phyloP scores from a whole-genome alignment of 2,888 invertebrate genomes.

The Theretra japonica region DNA sequence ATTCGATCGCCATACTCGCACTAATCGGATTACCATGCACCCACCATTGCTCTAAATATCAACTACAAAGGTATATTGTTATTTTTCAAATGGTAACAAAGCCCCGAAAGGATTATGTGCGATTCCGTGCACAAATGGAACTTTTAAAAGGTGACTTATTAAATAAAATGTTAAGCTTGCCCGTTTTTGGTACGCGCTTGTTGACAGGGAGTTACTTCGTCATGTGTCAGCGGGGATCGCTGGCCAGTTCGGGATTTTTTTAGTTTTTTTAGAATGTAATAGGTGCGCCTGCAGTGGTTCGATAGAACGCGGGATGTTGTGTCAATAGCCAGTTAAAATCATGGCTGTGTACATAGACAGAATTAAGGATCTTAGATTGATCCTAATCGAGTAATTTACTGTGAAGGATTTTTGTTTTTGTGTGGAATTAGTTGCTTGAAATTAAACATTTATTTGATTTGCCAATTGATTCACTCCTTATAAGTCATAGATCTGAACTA shows the following conservation, averaged over 20 bases:
- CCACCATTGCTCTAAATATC: slow-evolving; percentile 60
- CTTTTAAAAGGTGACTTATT: slow-evolving; percentile 10
- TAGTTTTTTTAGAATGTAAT: neutral
- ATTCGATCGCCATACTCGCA: slow-evolving; percentile 37
- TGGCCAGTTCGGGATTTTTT: neutral
- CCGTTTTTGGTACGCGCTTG: slow-evolving; percentile 33
- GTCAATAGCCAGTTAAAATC: too few relatives aligned
- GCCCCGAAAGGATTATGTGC: slow-evolving; percentile 25
- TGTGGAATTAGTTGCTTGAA: too few relatives aligned
- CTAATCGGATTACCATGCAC: slow-evolving; percentile 67
- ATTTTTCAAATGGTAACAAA: slow-evolving; percentile 30
- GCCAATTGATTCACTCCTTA: too few relatives aligned
- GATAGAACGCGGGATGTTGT: neutral
- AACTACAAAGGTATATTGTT: slow-evolving; percentile 45
- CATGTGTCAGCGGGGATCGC: neutral
- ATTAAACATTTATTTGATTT: too few relatives aligned
- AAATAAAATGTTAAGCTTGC: slow-evolving; percentile 24
- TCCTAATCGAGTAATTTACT: too few relatives aligned
- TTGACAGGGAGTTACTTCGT: slow-evolving; percentile 28
- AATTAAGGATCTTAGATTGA: too few relatives aligned
- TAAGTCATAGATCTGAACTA: too few relatives aligned
- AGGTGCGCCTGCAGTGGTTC: neutral
- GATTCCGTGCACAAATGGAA: slow-evolving; percentile 32
- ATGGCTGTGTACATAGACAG: too few relatives aligned
- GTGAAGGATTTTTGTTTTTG: too few relatives aligned